Percentiles rank a stretch among this genome's conserved stretches.
Evolutionary conservation across 2,888 invertebrate species (phyloP).

Genomic region (Metellina segmentata): DNA sequence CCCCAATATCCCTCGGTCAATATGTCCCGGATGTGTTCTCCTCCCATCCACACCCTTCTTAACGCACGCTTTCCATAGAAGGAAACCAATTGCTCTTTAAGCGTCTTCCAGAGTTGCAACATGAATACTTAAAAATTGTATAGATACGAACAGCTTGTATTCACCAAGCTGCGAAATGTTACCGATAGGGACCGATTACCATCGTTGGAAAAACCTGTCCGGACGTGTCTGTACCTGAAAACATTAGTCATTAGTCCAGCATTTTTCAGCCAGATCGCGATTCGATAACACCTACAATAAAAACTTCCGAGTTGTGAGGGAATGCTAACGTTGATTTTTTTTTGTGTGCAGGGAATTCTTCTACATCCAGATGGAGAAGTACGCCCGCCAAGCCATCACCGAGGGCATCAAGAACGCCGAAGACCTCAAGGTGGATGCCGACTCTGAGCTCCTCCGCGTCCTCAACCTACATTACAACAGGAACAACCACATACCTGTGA

Average conservation of each 20-base stretch:
- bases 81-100: too few species aligned
- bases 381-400: constrained; percentile 97
- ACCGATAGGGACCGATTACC: too few species aligned
- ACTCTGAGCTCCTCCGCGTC: constrained; percentile 98
- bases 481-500: constrained; percentile 97
- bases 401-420: constrained; percentile 96
- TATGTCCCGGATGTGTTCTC: too few species aligned
- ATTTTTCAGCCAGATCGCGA: background rate
- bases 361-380: constrained; percentile 99
- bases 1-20: too few species aligned
- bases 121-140: too few species aligned
- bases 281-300: background rate
- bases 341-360: constrained; percentile 94
- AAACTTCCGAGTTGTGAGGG: background rate
- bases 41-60: too few species aligned
- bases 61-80: too few species aligned
- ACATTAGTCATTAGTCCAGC: background rate
- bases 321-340: background rate
- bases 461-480: constrained; percentile 99
- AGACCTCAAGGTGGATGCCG: constrained; percentile 95
- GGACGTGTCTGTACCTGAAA: too few species aligned
- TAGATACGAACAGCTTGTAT: too few species aligned
- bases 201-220: too few species aligned
- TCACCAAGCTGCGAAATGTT: too few species aligned
- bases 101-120: too few species aligned